Base-by-base conservation (phyloP, 2,888 invertebrate genomes). In the Arrhopalites spinosus region DNA sequence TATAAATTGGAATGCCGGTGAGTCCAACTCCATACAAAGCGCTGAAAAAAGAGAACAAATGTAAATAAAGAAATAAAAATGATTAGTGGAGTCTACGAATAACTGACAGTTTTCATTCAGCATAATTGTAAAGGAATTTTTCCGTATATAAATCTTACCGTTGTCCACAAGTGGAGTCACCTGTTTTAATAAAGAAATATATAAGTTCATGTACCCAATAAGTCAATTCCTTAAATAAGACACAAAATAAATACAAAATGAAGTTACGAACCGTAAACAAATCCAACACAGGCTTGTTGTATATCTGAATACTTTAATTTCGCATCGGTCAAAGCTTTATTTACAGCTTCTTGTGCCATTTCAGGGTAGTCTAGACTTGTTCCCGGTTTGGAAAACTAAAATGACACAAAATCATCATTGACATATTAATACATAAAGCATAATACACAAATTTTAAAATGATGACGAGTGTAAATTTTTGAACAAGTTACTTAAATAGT, bases 1-100 rank as follows among this genome's bases (percentile, higher is more conserved):
- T 99, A 87, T 93, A 95, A 81, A 99, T 92, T 3, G 98, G 98
- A 80, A 98, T 96, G 59, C 98, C 98, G 45, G 93, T 96, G 91
- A 98, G 91, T 75, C 98, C 98, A 59, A 98, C 88, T 85, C 94
- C 93, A 86, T 98, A 98, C 8, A 98, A 86, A 0, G 96, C 96
- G n/a, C n/a, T n/a, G n/a, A n/a, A n/a, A n/a, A n/a, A n/a, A n/a
- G n/a, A n/a, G n/a, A n/a, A n/a, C n/a, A n/a, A n/a, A n/a, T n/a
- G n/a, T n/a, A n/a, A n/a, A n/a, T n/a, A n/a, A n/a, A n/a, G n/a
- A n/a, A n/a, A n/a, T n/a, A n/a, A n/a, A n/a, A n/a, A n/a, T n/a
- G n/a, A n/a, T n/a, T n/a, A n/a, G n/a, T n/a, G n/a, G n/a, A n/a
- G n/a, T n/a, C n/a, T n/a, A n/a, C n/a, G n/a, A n/a, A n/a, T n/a